Evolutionary conservation across 2,797 vertebrate species (phyloP).

Genomic region (Melanotaenia boesemani): DNA sequence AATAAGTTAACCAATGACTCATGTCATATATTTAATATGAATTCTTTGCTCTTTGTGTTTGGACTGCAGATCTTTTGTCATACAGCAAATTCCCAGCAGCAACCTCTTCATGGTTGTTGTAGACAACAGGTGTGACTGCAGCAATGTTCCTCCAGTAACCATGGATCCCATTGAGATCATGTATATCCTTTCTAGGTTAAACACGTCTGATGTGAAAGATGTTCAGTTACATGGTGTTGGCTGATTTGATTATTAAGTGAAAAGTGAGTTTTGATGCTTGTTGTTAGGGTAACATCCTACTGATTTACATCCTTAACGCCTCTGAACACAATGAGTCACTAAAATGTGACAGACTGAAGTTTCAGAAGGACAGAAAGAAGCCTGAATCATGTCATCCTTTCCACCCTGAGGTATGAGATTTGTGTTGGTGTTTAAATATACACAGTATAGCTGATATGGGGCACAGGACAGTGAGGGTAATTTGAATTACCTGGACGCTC

Average conservation of each 20-base stretch:
- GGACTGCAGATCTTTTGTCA: slow-evolving; percentile 94
- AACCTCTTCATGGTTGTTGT: slow-evolving; percentile 99
- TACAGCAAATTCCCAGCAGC: slow-evolving; percentile 99
- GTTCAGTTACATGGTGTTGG: background rate
- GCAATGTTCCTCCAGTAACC: slow-evolving; percentile 88
- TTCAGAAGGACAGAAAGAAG: slow-evolving; percentile 96
- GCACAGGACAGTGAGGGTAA: background rate
- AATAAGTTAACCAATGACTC: background rate
- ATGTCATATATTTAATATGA: background rate
- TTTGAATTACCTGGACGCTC: background rate
- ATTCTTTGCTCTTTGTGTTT: slow-evolving; percentile 22
- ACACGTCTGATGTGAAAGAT: background rate
- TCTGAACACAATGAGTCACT: slow-evolving; percentile 97
- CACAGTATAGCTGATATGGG: background rate
- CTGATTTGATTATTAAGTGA: background rate
- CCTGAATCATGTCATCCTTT: slow-evolving; percentile 97
- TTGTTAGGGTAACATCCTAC: too few species aligned
- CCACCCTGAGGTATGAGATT: slow-evolving; percentile 89
- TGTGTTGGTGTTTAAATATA: background rate
- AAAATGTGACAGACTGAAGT: slow-evolving; percentile 98
- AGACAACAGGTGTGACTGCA: slow-evolving; percentile 95
- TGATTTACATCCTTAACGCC: slow-evolving; percentile 72
- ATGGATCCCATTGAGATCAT: slow-evolving; percentile 98
- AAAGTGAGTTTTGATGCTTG: too few species aligned
- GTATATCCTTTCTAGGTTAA: slow-evolving; percentile 92